Evolutionary conservation across 2,797 vertebrate species (phyloP).

Genomic region (Phoeniculus purpureus): DNA sequence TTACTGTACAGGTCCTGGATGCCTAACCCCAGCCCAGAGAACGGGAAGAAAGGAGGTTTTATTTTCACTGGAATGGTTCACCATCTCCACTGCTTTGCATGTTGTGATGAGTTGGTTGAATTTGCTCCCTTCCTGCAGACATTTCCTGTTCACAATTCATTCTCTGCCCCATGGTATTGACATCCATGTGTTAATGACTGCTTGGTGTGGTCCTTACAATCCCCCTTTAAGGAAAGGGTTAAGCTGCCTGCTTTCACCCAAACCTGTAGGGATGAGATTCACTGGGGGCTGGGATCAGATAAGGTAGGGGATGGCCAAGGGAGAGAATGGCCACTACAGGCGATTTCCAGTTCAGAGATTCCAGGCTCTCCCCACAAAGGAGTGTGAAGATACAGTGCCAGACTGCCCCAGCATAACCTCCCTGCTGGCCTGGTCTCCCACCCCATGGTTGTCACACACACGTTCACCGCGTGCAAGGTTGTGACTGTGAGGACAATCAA

Average conservation of each 20-base stretch:
- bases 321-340: not conserved
- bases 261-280: not conserved
- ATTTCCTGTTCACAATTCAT: not conserved
- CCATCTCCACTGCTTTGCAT: not conserved
- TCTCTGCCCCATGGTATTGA: accelerated
- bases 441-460: accelerated
- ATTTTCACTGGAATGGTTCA: not conserved
- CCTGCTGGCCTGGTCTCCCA: not conserved
- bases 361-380: not conserved
- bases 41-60: not conserved
- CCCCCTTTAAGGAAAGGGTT: not conserved
- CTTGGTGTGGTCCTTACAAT: not conserved
- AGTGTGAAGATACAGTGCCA: not conserved
- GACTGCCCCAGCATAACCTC: not conserved
- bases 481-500: not conserved
- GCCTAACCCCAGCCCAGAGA: not conserved
- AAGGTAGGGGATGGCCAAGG: not conserved
- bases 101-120: not conserved
- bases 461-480: accelerated
- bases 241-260: not conserved
- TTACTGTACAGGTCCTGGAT: not conserved
- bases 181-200: not conserved
- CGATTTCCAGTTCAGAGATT: not conserved
- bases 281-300: not conserved
- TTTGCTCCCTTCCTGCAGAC: not conserved